phyloP scores from a whole-genome alignment of 2,797 vertebrate genomes.

The Channallabes apus region DNA sequence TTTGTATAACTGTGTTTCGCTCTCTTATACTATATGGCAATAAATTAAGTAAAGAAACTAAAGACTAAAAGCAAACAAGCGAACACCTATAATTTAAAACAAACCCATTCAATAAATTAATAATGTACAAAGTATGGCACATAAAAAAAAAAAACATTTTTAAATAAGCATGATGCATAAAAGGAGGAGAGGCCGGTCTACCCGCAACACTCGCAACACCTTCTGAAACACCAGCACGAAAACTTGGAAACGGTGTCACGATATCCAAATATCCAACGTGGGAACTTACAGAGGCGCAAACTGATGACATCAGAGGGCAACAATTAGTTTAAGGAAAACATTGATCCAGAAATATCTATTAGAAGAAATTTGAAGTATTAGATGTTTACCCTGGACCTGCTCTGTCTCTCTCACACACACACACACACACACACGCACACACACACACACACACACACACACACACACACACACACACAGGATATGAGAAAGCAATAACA shows the following conservation, averaged over 20 bases:
- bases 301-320: slow-evolving; percentile 17
- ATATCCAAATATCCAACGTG: neutral
- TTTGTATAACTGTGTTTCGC: neutral
- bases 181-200: neutral
- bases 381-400: neutral
- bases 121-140: neutral
- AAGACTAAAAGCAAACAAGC: neutral
- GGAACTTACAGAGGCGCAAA: neutral
- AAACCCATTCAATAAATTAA: neutral
- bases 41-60: neutral
- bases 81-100: neutral
- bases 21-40: too few species aligned
- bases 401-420: slow-evolving; percentile 11
- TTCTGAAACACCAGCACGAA: too few species aligned
- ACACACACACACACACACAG: slow-evolving; percentile 4
- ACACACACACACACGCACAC: neutral
- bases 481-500: slow-evolving; percentile 11
- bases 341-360: neutral
- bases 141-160: neutral
- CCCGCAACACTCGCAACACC: neutral
- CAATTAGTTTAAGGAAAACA: neutral
- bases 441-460: slow-evolving; percentile 5
- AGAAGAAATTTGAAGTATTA: neutral
- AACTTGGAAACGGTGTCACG: neutral
- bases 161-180: neutral